phyloP scores from a whole-genome alignment of 2,888 invertebrate species.

The Xanthia togata region DNA sequence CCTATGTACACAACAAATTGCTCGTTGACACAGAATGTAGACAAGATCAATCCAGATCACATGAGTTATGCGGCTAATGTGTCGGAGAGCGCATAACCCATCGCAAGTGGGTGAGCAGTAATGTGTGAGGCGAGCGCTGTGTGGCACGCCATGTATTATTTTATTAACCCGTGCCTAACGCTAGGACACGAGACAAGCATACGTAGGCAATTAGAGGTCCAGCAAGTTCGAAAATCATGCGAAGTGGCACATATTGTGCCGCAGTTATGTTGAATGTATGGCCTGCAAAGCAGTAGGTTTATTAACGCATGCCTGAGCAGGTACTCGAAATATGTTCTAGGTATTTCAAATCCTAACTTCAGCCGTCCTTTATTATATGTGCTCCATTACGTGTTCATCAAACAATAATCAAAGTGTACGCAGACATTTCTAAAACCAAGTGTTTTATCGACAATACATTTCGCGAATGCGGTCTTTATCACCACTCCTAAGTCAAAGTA shows the following conservation, averaged over 20 bases:
- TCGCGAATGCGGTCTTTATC: neutral
- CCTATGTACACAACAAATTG: neutral
- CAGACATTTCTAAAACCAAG: neutral
- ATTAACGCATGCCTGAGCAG: neutral
- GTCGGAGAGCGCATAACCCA: slow-evolving; percentile 61
- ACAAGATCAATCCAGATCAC: slow-evolving; percentile 55
- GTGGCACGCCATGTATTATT: slow-evolving; percentile 11
- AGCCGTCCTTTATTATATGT: neutral
- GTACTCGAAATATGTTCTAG: neutral
- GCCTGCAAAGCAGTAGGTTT: neutral
- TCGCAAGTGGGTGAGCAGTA: slow-evolving; percentile 55
- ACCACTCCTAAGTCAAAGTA: too few species aligned
- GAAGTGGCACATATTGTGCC: neutral
- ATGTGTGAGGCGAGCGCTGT: slow-evolving; percentile 44
- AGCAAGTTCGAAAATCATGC: neutral
- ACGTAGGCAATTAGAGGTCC: neutral
- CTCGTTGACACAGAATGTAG: slow-evolving; percentile 13
- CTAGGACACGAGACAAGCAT: slow-evolving; percentile 18
- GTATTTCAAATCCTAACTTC: neutral
- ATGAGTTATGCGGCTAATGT: slow-evolving; percentile 68
- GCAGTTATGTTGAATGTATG: too few species aligned
- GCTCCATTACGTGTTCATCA: neutral
- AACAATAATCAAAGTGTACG: neutral
- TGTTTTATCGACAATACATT: neutral
- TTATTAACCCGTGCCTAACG: slow-evolving; percentile 25